Percentiles rank a stretch among this genome's conserved stretches.
phyloP scores from a whole-genome alignment of 2,797 vertebrate genomes.

The Muscicapa striata region DNA sequence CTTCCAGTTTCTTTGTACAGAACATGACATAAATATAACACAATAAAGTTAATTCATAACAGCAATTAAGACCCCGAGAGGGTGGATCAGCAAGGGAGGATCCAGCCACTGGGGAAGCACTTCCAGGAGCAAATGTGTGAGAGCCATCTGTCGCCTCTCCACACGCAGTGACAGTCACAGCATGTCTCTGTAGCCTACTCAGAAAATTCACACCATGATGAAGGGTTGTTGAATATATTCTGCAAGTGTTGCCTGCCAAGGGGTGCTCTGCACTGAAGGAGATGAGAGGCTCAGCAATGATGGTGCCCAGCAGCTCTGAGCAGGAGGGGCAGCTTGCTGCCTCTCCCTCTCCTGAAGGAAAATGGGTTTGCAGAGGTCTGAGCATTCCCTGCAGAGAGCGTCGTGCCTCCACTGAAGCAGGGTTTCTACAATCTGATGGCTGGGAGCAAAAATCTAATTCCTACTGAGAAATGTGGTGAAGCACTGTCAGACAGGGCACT shows the following conservation, averaged over 20 bases:
- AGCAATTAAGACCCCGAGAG: not conserved
- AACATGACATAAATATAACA: not conserved
- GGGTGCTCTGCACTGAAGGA: not conserved
- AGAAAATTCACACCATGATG: not conserved
- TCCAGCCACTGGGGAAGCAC: not conserved
- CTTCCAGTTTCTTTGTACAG: not conserved
- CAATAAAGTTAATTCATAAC: not conserved
- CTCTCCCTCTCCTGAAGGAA: not conserved
- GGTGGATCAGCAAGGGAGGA: not conserved
- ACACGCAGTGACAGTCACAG: not conserved
- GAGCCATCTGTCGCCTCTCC: constrained; percentile 46
- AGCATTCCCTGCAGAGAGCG: not conserved
- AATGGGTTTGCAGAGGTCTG: not conserved
- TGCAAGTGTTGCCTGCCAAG: not conserved
- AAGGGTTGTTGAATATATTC: not conserved
- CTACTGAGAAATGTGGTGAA: accelerated
- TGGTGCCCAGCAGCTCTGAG: not conserved
- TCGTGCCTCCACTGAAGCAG: not conserved
- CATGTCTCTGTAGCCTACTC: not conserved
- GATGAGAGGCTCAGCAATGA: not conserved
- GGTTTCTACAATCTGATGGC: not conserved
- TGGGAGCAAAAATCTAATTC: not conserved
- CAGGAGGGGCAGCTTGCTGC: not conserved
- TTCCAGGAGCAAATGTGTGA: constrained; percentile 5
- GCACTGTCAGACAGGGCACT: not conserved